Evolutionary conservation across 2,888 invertebrate species (phyloP).

Genomic region (Eupsilia transversa): DNA sequence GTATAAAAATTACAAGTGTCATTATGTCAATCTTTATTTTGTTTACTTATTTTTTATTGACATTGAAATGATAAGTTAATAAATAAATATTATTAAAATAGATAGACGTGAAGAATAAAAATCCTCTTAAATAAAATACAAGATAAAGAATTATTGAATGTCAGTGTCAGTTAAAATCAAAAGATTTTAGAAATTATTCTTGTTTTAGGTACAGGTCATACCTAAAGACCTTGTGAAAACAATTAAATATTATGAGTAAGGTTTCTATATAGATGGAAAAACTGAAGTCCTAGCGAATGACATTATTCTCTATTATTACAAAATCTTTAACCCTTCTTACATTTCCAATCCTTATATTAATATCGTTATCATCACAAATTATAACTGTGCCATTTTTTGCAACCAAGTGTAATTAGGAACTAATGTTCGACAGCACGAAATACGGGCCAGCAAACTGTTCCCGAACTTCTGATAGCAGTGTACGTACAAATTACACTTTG

Average conservation of each 20-base stretch:
- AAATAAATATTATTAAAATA: background rate
- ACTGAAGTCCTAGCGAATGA: too few species aligned
- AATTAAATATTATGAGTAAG: background rate
- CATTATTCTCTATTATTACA: background rate
- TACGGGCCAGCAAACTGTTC: conserved; percentile 31
- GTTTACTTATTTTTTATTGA: background rate
- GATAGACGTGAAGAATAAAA: too few species aligned
- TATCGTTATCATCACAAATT: conserved; percentile 1
- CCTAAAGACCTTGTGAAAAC: background rate
- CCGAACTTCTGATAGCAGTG: conserved; percentile 40
- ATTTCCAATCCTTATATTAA: background rate
- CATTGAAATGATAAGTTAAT: background rate
- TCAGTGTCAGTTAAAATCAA: too few species aligned
- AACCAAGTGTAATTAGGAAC: conserved; percentile 34
- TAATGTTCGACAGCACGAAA: conserved; percentile 23
- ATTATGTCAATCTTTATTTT: background rate
- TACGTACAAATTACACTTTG: conserved; percentile 44
- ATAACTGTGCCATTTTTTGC: conserved; percentile 26
- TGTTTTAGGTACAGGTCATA: too few species aligned
- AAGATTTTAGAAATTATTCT: background rate
- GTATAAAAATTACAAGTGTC: background rate
- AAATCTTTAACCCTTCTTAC: background rate
- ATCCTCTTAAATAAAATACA: background rate
- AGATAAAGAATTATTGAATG: background rate
- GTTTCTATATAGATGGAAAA: too few species aligned